These are phyloP conservation scores for Heterodera filipjevi DNA, from an alignment of 2,888 invertebrate species.

Conservation along the genomic window DNA sequence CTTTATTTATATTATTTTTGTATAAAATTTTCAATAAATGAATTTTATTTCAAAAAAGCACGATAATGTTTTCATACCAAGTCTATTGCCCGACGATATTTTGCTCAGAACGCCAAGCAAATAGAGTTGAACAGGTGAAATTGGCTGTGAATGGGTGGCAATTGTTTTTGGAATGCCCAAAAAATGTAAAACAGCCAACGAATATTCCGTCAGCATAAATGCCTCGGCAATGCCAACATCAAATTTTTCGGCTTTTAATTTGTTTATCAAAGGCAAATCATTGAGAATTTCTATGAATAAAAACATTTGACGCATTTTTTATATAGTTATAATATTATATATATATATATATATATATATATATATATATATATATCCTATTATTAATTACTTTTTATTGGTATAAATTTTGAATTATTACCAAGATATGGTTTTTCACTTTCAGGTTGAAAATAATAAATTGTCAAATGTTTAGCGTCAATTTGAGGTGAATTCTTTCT, in stretches of 20 bases:
- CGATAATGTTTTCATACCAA: neutral
- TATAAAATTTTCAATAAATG: too few relatives aligned
- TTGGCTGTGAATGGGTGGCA: neutral
- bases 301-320: slow-evolving; percentile 17
- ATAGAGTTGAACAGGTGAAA: neutral
- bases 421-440: too few relatives aligned
- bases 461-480: too few relatives aligned
- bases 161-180: neutral
- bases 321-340: too few relatives aligned
- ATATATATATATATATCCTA: too few relatives aligned
- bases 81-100: neutral
- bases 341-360: too few relatives aligned
- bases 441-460: too few relatives aligned
- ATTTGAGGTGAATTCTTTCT: too few relatives aligned
- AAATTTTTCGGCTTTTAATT: slow-evolving; percentile 8
- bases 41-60: neutral
- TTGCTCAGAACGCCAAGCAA: neutral
- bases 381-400: too few relatives aligned
- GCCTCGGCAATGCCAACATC: neutral
- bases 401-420: too few relatives aligned
- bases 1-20: neutral
- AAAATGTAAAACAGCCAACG: slow-evolving; percentile 35
- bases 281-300: slow-evolving; percentile 26
- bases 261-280: slow-evolving; percentile 13
- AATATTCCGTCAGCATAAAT: slow-evolving; percentile 15